These are phyloP conservation scores for Gallinago nigripennis DNA, from an alignment of 2,797 vertebrate species.

Conservation along the genomic window DNA sequence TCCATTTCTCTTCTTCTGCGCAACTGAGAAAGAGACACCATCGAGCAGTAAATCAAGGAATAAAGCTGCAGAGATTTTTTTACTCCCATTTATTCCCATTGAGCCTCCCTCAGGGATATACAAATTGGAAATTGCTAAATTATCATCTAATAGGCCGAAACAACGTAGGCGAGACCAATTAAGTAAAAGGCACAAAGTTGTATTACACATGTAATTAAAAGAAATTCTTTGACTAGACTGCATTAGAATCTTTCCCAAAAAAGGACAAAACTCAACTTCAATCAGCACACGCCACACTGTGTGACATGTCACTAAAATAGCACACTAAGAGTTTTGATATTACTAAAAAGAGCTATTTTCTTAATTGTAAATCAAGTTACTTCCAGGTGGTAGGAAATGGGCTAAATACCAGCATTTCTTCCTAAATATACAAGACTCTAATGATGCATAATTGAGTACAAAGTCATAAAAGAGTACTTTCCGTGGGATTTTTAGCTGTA, in stretches of 20 bases:
- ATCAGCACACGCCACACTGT: neutral
- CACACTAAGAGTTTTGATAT: neutral
- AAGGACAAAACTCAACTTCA: conserved; percentile 27
- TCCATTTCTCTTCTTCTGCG: neutral
- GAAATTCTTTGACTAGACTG: conserved; percentile 45
- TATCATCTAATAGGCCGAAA: conserved; percentile 78
- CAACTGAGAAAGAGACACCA: neutral
- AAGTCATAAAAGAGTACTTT: neutral
- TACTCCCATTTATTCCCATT: conserved; percentile 43
- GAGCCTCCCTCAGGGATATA: conserved; percentile 47
- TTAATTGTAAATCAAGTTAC: neutral
- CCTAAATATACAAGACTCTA: neutral
- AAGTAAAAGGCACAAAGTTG: conserved; percentile 64
- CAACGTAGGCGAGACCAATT: conserved; percentile 74
- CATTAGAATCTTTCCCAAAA: conserved; percentile 4
- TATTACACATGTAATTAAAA: conserved; percentile 51
- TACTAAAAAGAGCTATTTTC: neutral
- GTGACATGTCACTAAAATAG: neutral
- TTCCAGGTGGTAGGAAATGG: neutral
- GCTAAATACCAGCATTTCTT: neutral
- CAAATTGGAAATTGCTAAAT: conserved; percentile 67
- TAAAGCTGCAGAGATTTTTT: conserved; percentile 29
- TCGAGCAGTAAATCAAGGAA: neutral
- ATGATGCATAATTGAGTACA: neutral
- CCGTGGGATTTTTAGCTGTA: neutral